phyloP scores from a whole-genome alignment of 2,797 vertebrate species.

The Cuculus canorus region DNA sequence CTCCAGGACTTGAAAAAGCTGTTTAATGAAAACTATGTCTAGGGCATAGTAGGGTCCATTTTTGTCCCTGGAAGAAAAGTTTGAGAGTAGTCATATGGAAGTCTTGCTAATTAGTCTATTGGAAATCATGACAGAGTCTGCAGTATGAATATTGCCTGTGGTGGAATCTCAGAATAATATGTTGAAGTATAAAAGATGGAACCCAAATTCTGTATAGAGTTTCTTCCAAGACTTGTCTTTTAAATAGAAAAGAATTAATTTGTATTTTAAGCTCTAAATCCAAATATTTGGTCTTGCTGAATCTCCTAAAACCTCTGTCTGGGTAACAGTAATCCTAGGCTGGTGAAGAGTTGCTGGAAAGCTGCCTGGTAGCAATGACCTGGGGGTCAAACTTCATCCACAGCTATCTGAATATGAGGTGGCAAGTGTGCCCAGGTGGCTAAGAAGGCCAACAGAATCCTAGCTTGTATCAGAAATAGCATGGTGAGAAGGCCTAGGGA shows the following conservation, averaged over 20 bases:
- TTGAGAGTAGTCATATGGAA: not conserved
- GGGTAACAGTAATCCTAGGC: too few relatives aligned
- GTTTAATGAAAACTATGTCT: not conserved
- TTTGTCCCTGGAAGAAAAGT: not conserved
- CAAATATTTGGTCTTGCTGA: not conserved
- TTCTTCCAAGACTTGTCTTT: not conserved
- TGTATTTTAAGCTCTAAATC: not conserved
- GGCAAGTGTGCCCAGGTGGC: not conserved
- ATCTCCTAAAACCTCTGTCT: not conserved
- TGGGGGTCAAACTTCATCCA: too few relatives aligned
- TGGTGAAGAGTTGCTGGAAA: not conserved
- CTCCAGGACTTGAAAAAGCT: not conserved
- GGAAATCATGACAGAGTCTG: not conserved
- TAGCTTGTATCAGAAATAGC: not conserved
- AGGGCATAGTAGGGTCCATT: not conserved
- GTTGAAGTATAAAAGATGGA: not conserved
- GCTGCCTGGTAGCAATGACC: rapidly evolving
- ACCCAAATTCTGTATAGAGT: not conserved
- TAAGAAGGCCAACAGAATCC: not conserved
- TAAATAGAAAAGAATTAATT: not conserved
- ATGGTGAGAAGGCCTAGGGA: not conserved
- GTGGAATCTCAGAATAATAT: not conserved
- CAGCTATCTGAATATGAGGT: not conserved
- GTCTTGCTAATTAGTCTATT: not conserved
- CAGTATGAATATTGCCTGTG: not conserved